A percentile compares a stretch with the other conserved stretches of the same genome.
These are phyloP conservation scores for Pica pica DNA, from an alignment of 2,113 vertebrate species.

Conservation along the genomic window DNA sequence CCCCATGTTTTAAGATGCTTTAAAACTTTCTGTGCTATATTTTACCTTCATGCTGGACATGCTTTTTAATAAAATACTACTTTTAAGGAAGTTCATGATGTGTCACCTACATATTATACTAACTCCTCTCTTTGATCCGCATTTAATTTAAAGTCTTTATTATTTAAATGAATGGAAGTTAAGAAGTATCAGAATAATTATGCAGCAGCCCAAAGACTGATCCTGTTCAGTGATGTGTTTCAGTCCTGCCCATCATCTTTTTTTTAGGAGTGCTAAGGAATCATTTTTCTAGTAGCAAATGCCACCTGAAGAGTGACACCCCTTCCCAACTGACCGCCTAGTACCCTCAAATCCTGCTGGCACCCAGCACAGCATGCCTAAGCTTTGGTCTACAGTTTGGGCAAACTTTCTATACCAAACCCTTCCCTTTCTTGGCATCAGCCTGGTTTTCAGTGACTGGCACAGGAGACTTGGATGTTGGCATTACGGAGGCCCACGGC, in stretches of 20 bases:
- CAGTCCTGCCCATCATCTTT: not conserved
- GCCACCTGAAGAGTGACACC: not conserved
- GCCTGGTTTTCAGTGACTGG: not conserved
- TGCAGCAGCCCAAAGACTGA: not conserved
- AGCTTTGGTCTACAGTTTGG: not conserved
- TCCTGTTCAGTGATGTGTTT: not conserved
- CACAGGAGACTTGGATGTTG: not conserved
- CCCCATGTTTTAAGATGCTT: not conserved
- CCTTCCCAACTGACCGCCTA: not conserved
- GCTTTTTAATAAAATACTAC: not conserved
- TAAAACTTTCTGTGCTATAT: not conserved
- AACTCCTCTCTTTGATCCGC: not conserved
- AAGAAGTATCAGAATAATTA: not conserved
- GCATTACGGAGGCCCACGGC: fast-evolving
- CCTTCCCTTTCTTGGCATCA: not conserved
- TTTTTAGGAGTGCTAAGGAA: not conserved
- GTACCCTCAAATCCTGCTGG: not conserved
- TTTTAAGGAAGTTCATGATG: not conserved
- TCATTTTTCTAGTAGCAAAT: not conserved
- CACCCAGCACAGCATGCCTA: not conserved
- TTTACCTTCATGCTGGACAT: not conserved
- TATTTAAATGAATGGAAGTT: not conserved
- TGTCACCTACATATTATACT: not conserved
- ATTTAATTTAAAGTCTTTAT: not conserved
- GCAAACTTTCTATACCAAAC: not conserved